Evolutionary conservation across 2,888 invertebrate genomes (phyloP), one percentile per base, ranked within the genome.

Genomic region (Campaea margaritaria): DNA sequence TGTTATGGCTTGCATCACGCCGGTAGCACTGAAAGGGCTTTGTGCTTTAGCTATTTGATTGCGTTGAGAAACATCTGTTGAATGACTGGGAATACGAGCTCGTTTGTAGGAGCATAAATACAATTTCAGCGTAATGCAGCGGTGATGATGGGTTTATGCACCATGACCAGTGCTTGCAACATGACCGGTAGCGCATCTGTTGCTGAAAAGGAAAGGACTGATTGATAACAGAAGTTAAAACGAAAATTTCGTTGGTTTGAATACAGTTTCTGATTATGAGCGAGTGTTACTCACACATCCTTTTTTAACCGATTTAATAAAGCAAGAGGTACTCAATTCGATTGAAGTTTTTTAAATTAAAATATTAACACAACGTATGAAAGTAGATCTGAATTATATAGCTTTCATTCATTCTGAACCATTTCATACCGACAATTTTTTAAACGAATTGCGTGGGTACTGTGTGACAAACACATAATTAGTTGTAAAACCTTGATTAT

Each of bases 1-100:
- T 81, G 81, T 82, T 81, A 78, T 78, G 76, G 76, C 54, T 76
- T 77, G 74, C 73, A 72, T 70, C 74, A 78, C 67, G 62, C 62
- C 61, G 62, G 64, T 57, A 63, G 54, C 70, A 65, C 66, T 63
- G 68, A 75, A 73, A 74, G 72, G 71, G 70, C 70, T 72, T 72
- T 68, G 60, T 61, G 43, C 36, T 55, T 52, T 31, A 51, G 38
- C 46, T 52, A 55, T 59, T 50, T 54, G 31, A 59, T 46, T 54
- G 13, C 41, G 67, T 60, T 62, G 62, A 60, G 56, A 62, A 59
- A 64, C 49, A 41, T 55, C 50, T 58, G 59, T 47, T 58, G 52
- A 65, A 58, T 58, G 48, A 64, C 53, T 14, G 14, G 34, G 13
- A 15, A 14, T 46, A 44, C 45, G 44, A 13, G 14, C 45, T 5